Conservation (phyloP, 2,888 invertebrate genomes). For the Nesidiocoris tenuis region DNA sequence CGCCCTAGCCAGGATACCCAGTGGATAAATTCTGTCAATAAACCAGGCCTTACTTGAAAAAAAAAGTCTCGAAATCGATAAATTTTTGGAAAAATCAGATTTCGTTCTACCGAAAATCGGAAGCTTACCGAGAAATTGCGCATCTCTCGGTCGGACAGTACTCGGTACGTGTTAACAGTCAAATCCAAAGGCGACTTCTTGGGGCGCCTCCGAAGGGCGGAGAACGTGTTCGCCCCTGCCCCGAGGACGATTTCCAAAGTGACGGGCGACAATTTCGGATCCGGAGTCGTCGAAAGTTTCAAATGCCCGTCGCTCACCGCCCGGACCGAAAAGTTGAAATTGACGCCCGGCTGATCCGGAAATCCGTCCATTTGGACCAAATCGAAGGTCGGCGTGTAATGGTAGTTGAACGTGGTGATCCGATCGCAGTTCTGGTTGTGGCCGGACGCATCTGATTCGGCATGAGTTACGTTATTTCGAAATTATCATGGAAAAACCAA, state of each 20-base stretch:
- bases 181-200: slow-evolving; percentile 18
- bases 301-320: slow-evolving; percentile 24
- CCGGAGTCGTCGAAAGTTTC: slow-evolving; percentile 5
- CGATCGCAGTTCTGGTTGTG: slow-evolving; percentile 4
- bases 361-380: background rate
- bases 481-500: too few relatives aligned
- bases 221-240: slow-evolving; percentile 29
- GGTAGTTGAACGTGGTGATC: slow-evolving; percentile 23
- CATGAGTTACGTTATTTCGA: too few relatives aligned
- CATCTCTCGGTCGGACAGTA: slow-evolving; percentile 11
- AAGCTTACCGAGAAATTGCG: slow-evolving; percentile 11
- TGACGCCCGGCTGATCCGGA: background rate
- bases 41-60: too few relatives aligned
- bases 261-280: background rate
- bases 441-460: background rate
- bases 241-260: slow-evolving; percentile 28
- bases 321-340: slow-evolving; percentile 11
- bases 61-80: too few relatives aligned
- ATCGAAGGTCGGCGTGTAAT: slow-evolving; percentile 17
- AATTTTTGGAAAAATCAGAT: too few relatives aligned
- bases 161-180: background rate
- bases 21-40: too few relatives aligned
- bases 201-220: slow-evolving; percentile 18
- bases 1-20: too few relatives aligned
- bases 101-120: too few relatives aligned